These are phyloP conservation scores for Drosophila kanapiae DNA, from an alignment of 1,140 invertebrate genomes.

Conservation along the genomic window DNA sequence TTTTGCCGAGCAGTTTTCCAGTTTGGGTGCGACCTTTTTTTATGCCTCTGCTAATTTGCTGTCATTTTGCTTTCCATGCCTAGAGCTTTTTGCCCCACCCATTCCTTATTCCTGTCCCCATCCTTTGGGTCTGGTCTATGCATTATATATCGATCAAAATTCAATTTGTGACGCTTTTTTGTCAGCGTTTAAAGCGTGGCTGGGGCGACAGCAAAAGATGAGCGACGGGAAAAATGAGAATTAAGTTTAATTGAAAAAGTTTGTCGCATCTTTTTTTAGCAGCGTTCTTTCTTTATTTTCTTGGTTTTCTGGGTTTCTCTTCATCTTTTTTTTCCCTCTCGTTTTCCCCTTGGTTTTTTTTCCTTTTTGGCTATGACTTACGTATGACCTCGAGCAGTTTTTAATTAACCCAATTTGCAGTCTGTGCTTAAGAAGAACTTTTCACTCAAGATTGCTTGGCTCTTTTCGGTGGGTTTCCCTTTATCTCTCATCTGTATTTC, in stretches of 20 bases:
- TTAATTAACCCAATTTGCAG: slow-evolving; percentile 82
- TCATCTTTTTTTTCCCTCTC: background rate
- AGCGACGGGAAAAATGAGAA: slow-evolving; percentile 41
- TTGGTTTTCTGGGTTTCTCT: slow-evolving; percentile 22
- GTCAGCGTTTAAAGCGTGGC: slow-evolving; percentile 61
- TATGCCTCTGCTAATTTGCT: slow-evolving; percentile 72
- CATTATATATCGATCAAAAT: slow-evolving; percentile 84
- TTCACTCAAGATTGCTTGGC: slow-evolving; percentile 58
- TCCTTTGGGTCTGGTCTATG: slow-evolving; percentile 28
- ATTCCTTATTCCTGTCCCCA: background rate
- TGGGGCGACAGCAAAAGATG: slow-evolving; percentile 22
- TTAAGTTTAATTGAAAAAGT: slow-evolving; percentile 83
- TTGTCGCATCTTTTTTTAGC: slow-evolving; percentile 73
- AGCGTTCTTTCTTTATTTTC: slow-evolving; percentile 39
- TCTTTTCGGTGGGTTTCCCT: slow-evolving; percentile 9
- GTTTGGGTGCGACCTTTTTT: slow-evolving; percentile 65
- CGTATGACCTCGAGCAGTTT: slow-evolving; percentile 74
- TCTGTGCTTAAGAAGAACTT: slow-evolving; percentile 58
- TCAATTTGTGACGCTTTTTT: slow-evolving; percentile 81
- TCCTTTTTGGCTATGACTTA: slow-evolving; percentile 49
- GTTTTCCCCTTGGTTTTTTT: slow-evolving; percentile 2
- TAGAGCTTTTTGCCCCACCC: background rate
- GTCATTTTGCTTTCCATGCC: slow-evolving; percentile 75
- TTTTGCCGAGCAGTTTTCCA: slow-evolving; percentile 38
- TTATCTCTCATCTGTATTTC: slow-evolving; percentile 11